Evolutionary conservation across 1,140 invertebrate genomes (phyloP).

Genomic region (Aporrectodea caliginosa): DNA sequence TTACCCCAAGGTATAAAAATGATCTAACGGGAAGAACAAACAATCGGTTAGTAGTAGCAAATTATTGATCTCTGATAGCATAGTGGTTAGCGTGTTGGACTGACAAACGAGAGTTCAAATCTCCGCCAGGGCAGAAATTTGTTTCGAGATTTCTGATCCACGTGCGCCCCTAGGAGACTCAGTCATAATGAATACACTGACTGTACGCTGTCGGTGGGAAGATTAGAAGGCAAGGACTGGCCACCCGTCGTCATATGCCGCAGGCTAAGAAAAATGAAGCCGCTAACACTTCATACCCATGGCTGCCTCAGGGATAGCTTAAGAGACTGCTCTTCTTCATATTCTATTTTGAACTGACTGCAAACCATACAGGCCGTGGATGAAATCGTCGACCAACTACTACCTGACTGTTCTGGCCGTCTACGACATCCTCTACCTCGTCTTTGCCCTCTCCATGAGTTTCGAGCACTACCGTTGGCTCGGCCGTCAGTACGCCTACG

Average conservation of each 20-base stretch:
- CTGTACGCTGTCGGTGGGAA: neutral
- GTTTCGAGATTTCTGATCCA: no score
- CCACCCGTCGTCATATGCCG: no score
- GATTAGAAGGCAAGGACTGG: neutral
- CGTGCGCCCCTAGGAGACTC: no score
- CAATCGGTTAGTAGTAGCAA: no score
- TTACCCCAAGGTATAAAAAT: no score
- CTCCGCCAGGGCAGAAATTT: no score
- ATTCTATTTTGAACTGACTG: neutral
- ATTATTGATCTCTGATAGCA: no score
- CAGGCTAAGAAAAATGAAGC: neutral
- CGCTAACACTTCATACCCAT: neutral
- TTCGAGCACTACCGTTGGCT: slow-evolving; percentile 60
- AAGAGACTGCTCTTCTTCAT: neutral
- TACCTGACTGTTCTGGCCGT: slow-evolving; percentile 71
- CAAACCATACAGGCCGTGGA: slow-evolving; percentile 59
- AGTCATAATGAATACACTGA: neutral
- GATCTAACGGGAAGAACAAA: no score
- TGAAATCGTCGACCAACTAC: slow-evolving; percentile 69
- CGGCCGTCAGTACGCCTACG: neutral
- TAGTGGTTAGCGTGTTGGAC: no score
- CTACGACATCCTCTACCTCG: slow-evolving; percentile 67
- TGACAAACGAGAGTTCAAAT: no score
- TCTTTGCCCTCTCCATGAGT: slow-evolving; percentile 65
- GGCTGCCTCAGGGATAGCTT: neutral